These are phyloP conservation scores for Eupithecia pulchellata DNA, from an alignment of 2,888 invertebrate genomes.

Conservation along the genomic window DNA sequence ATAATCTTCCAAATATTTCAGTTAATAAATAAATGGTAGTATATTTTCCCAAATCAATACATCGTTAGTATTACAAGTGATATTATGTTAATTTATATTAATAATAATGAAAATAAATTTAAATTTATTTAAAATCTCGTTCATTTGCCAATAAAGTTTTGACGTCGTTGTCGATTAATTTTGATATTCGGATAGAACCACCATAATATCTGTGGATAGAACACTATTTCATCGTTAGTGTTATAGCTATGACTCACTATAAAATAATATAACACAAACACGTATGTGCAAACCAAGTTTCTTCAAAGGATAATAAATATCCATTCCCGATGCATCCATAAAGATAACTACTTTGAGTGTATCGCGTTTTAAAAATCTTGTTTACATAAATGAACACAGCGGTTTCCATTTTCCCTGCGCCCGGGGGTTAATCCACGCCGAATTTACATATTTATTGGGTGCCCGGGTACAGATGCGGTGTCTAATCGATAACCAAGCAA, in stretches of 20 bases:
- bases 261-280: background rate
- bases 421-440: slow-evolving; percentile 60
- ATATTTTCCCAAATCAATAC: too few species aligned
- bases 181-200: background rate
- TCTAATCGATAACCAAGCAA: slow-evolving; percentile 68
- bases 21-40: too few species aligned
- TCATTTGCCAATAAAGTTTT: background rate
- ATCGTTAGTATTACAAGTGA: too few species aligned
- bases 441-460: slow-evolving; percentile 80
- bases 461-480: slow-evolving; percentile 63
- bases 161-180: background rate
- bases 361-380: slow-evolving; percentile 17
- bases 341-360: slow-evolving; percentile 5
- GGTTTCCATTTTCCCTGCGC: slow-evolving; percentile 32
- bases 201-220: too few species aligned
- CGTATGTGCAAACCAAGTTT: background rate
- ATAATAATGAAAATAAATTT: background rate
- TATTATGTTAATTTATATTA: background rate
- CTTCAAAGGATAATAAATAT: background rate
- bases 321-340: background rate
- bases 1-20: too few species aligned
- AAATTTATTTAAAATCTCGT: background rate
- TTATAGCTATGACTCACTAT: background rate
- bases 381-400: slow-evolving; percentile 30
- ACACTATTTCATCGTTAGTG: too few species aligned